Percentiles rank a stretch among this genome's conserved stretches.
Evolutionary conservation across 2,888 invertebrate genomes (phyloP).

Genomic region (Drosophila subsilvestris): DNA sequence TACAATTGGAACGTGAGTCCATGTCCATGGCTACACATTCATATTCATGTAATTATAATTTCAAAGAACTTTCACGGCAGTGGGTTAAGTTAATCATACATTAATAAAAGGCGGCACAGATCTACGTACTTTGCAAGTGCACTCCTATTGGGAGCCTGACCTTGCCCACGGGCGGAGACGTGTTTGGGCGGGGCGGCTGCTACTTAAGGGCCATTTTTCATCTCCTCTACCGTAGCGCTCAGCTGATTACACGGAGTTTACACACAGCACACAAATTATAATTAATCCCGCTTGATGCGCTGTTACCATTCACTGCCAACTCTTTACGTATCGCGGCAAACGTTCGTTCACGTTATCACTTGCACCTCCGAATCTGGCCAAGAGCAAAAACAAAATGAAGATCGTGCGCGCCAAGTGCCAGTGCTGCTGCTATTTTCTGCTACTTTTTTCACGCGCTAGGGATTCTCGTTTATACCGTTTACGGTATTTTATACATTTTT

Average conservation of each 20-base stretch:
- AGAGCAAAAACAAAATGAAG: conserved; percentile 14
- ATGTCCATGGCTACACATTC: conserved; percentile 30
- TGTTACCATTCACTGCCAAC: conserved; percentile 32
- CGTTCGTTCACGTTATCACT: conserved; percentile 8
- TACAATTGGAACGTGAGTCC: conserved; percentile 44
- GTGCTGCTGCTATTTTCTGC: neutral
- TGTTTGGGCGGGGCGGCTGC: neutral
- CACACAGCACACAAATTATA: neutral
- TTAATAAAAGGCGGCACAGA: conserved; percentile 4
- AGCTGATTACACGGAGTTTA: no score
- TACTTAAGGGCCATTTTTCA: neutral
- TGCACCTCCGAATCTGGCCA: conserved; percentile 36
- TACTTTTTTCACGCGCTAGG: no score
- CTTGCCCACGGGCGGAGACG: conserved; percentile 30
- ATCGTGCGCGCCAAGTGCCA: neutral
- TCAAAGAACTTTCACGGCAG: conserved; percentile 36
- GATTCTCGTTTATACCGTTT: no score
- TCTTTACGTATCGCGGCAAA: conserved; percentile 9
- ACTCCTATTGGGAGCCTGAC: conserved; percentile 22
- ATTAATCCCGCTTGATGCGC: neutral
- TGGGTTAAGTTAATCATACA: conserved; percentile 13
- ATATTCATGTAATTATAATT: conserved; percentile 19
- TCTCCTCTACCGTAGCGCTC: no score
- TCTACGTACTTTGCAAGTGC: conserved; percentile 12
- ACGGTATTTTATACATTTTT: no score